Evolutionary conservation across 2,888 invertebrate species (phyloP).

Genomic region (Druceiella hillmani): DNA sequence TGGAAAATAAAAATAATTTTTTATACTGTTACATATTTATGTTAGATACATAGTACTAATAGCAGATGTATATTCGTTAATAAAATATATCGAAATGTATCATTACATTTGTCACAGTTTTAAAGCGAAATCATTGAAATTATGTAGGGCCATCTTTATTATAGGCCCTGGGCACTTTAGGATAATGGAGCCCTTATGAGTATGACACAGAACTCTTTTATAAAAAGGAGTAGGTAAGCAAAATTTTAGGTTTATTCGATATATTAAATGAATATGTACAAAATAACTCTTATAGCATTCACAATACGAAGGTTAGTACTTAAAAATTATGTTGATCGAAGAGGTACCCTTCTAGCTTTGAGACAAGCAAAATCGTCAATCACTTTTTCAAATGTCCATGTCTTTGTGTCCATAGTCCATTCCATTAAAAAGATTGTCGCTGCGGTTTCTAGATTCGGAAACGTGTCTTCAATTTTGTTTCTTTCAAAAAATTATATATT

Average conservation of each 20-base stretch:
- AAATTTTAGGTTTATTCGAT: too few relatives aligned
- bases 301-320: conserved; percentile 5
- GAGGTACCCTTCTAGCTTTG: too few relatives aligned
- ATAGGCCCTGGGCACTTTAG: conserved; percentile 11
- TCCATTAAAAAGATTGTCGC: conserved; percentile 19
- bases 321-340: conserved; percentile 11
- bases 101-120: too few relatives aligned
- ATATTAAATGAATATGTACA: background rate
- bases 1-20: too few relatives aligned
- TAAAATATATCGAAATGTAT: too few relatives aligned
- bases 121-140: too few relatives aligned
- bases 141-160: conserved; percentile 9
- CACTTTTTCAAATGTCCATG: conserved; percentile 20
- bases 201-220: conserved; percentile 6
- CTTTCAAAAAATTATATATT: conserved; percentile 14
- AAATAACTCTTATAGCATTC: conserved; percentile 8
- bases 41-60: too few relatives aligned
- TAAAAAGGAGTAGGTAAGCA: too few relatives aligned
- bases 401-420: conserved; percentile 18
- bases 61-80: too few relatives aligned
- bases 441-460: conserved; percentile 20
- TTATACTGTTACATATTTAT: too few relatives aligned
- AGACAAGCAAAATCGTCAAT: conserved; percentile 21
- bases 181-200: conserved; percentile 7
- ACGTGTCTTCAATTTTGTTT: conserved; percentile 12